A percentile compares a stretch with the other conserved stretches of the same genome.
Conservation (phyloP, 1,140 invertebrate species). For the Caenorhabditis brenneri region DNA sequence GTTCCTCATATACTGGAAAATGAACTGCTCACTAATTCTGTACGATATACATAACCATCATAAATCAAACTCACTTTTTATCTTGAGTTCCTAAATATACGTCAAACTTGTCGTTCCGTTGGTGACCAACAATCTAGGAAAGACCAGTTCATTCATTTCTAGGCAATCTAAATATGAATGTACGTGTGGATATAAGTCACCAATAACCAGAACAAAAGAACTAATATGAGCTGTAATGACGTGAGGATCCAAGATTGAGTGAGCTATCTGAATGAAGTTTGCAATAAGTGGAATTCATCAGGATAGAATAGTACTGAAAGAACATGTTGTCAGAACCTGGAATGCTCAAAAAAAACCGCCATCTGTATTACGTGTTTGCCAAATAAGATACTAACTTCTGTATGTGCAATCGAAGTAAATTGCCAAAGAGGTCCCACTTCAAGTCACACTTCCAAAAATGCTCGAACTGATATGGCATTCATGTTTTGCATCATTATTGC, state of each 20-base stretch:
- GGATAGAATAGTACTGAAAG: too few species aligned
- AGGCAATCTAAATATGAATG: neutral
- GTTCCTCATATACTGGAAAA: neutral
- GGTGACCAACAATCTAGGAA: neutral
- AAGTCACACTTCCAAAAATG: too few species aligned
- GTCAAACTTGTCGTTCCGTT: neutral
- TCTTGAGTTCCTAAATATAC: neutral
- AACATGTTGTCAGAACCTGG: too few species aligned
- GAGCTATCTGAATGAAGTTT: too few species aligned
- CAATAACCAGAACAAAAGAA: neutral
- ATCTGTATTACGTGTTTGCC: too few species aligned
- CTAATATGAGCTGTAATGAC: neutral
- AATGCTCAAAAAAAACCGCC: too few species aligned
- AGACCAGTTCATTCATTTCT: neutral
- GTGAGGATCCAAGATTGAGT: neutral
- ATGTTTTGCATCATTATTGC: too few species aligned
- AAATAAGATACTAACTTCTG: too few species aligned
- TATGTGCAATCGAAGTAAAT: too few species aligned
- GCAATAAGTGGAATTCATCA: too few species aligned
- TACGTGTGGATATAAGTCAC: neutral
- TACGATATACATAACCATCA: neutral
- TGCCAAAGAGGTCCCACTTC: too few species aligned
- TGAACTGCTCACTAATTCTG: neutral
- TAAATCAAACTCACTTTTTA: neutral
- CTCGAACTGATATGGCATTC: too few species aligned